A percentile compares a stretch with the other conserved stretches of the same genome.
These are phyloP conservation scores for Eonycteris spelaea DNA, from an alignment of 2,113 vertebrate species.

Conservation along the genomic window DNA sequence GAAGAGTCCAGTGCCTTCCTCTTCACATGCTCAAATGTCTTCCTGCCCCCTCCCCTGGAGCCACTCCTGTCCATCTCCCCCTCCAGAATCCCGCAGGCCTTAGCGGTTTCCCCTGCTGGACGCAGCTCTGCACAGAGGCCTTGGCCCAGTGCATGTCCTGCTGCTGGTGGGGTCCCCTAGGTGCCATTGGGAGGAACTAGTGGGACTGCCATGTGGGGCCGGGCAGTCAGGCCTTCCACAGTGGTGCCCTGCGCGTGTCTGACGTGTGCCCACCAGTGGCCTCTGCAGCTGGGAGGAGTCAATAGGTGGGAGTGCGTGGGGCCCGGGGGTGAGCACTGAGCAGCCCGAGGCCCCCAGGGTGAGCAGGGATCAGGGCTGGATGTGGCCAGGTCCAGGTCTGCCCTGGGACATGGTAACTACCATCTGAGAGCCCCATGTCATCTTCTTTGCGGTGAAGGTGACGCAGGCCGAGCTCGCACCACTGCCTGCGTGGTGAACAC, in stretches of 20 bases:
- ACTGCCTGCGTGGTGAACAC: fast-evolving
- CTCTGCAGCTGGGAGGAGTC: not conserved
- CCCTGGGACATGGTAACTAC: too few species aligned
- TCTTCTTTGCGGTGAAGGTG: not conserved
- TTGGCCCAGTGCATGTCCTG: not conserved
- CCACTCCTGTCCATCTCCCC: not conserved
- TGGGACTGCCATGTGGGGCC: not conserved
- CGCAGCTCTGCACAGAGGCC: not conserved
- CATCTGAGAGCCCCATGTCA: not conserved
- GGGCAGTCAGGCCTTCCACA: not conserved
- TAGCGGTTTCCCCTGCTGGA: not conserved
- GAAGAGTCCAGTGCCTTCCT: not conserved
- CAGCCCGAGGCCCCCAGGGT: not conserved
- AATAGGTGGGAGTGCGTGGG: not conserved
- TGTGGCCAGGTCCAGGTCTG: not conserved
- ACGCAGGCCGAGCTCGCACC: not conserved
- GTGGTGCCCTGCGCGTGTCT: fast-evolving
- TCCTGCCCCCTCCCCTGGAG: not conserved
- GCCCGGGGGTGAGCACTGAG: not conserved
- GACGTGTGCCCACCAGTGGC: not conserved
- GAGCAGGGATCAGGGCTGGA: not conserved
- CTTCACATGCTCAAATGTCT: not conserved
- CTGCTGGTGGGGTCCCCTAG: not conserved
- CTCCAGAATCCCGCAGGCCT: not conserved
- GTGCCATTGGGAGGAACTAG: not conserved